Conservation (phyloP, 2,113 vertebrate species). For the Alosa alosa region DNA sequence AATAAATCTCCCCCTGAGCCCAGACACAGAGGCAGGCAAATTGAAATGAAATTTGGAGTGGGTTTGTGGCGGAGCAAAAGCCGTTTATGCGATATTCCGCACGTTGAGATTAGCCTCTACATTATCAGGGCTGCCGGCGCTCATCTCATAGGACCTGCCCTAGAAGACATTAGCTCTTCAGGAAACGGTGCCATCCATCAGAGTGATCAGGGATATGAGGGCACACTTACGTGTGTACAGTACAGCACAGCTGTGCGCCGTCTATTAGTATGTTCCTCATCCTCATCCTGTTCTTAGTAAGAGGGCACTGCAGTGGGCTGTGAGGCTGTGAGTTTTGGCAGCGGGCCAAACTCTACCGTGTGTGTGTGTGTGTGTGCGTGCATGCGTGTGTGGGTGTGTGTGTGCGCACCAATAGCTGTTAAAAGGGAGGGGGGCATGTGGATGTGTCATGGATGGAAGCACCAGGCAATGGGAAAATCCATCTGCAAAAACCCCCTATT, state of each 20-base stretch:
- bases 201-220: background rate
- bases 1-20: background rate
- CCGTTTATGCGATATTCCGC: background rate
- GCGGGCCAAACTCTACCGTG: background rate
- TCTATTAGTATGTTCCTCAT: background rate
- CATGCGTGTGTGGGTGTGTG: background rate
- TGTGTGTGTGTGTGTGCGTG: background rate
- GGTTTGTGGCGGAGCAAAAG: background rate
- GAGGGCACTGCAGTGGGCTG: background rate
- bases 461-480: constrained; percentile 9
- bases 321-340: constrained; percentile 13
- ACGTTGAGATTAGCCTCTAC: background rate
- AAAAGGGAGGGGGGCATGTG: background rate
- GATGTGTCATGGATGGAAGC: constrained; percentile 13
- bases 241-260: background rate
- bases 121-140: background rate
- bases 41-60: background rate
- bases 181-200: background rate
- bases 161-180: background rate
- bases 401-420: background rate
- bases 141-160: background rate
- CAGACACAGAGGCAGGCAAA: background rate
- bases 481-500: background rate
- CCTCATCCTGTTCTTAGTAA: background rate
- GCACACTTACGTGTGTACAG: background rate